Percentiles rank a stretch among this genome's conserved stretches.
These are phyloP conservation scores for Hydropotes inermis DNA, from an alignment of 2,113 vertebrate genomes.

Conservation along the genomic window DNA sequence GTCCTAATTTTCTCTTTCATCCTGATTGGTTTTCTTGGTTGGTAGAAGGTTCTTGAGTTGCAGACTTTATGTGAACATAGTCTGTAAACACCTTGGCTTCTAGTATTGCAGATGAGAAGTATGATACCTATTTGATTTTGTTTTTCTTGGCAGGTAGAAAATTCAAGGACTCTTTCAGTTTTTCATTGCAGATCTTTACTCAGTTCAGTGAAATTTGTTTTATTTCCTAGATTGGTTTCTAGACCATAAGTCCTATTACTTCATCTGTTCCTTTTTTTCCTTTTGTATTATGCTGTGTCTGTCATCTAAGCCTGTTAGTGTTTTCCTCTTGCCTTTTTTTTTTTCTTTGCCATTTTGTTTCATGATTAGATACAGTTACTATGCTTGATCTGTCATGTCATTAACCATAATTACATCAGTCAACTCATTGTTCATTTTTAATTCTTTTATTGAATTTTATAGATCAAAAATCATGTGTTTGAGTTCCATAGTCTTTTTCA, in stretches of 20 bases:
- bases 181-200: background rate
- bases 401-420: background rate
- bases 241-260: background rate
- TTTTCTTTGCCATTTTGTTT: background rate
- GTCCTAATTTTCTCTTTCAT: background rate
- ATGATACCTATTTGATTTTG: background rate
- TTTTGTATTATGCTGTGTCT: background rate
- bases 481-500: background rate
- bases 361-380: background rate
- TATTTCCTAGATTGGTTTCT: background rate
- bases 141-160: background rate
- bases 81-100: background rate
- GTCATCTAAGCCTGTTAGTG: background rate
- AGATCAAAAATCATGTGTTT: background rate
- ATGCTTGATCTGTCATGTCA: background rate
- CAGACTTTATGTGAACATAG: background rate
- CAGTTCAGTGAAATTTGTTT: background rate
- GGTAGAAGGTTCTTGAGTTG: background rate
- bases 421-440: background rate
- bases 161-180: background rate
- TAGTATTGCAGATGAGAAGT: background rate
- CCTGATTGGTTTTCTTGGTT: background rate
- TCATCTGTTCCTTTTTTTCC: background rate
- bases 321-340: background rate
- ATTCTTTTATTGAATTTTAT: background rate